phyloP scores from a whole-genome alignment of 2,797 vertebrate genomes.

The Onychomys leucogaster region DNA sequence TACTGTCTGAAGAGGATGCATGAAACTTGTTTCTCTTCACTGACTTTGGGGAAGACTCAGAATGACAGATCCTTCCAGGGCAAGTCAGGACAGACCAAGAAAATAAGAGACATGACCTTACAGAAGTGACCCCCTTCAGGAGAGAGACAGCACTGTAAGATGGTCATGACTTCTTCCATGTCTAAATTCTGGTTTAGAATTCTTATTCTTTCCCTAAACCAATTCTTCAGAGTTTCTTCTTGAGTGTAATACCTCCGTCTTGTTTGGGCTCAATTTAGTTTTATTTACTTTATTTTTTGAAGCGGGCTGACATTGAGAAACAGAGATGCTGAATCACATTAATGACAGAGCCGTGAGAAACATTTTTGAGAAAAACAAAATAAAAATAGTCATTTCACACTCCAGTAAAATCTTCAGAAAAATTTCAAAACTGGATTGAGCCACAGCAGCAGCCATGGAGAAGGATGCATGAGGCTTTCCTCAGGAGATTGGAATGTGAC shows the following conservation, averaged over 20 bases:
- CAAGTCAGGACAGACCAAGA: background rate
- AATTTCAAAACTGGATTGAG: background rate
- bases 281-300: background rate
- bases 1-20: background rate
- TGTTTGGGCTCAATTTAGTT: background rate
- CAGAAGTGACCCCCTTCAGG: background rate
- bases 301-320: background rate
- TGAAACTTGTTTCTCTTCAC: background rate
- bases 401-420: slow-evolving; percentile 22
- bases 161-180: background rate
- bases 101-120: background rate
- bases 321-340: background rate
- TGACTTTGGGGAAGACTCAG: background rate
- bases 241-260: background rate
- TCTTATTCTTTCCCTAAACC: background rate
- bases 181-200: slow-evolving; percentile 39
- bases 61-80: background rate
- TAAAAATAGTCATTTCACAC: background rate
- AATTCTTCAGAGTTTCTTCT: background rate
- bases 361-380: background rate
- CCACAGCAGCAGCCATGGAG: background rate
- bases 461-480: background rate
- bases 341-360: background rate
- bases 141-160: background rate
- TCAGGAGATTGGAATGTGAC: background rate